Conservation (phyloP, 2,113 vertebrate species). For the Protomyctophum bolini region DNA sequence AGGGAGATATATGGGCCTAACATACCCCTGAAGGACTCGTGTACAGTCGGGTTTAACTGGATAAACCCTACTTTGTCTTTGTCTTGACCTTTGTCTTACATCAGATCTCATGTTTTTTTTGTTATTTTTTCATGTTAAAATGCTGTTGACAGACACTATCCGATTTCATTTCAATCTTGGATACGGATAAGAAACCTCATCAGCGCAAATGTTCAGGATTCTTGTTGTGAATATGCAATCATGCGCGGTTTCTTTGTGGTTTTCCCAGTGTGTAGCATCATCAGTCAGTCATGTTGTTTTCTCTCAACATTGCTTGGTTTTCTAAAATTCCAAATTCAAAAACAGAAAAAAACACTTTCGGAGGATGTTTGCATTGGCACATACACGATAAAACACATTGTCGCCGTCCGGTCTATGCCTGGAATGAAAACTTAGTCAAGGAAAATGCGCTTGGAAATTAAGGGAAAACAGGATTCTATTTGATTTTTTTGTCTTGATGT, state of each 20-base stretch:
- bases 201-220: too few species aligned
- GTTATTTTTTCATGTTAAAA: too few species aligned
- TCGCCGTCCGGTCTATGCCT: slow-evolving; percentile 18
- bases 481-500: slow-evolving; percentile 29
- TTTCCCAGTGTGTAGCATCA: neutral
- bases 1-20: too few species aligned
- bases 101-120: too few species aligned
- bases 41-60: too few species aligned
- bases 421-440: slow-evolving; percentile 33
- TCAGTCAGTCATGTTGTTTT: slow-evolving; percentile 16
- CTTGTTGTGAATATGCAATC: too few species aligned
- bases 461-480: slow-evolving; percentile 41
- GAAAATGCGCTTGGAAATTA: slow-evolving; percentile 3
- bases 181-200: too few species aligned
- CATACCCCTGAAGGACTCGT: too few species aligned
- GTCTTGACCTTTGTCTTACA: too few species aligned
- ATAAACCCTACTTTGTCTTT: too few species aligned
- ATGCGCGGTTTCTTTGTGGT: neutral
- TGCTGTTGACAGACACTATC: too few species aligned
- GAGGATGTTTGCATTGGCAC: slow-evolving; percentile 29
- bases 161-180: too few species aligned
- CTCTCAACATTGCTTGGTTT: neutral
- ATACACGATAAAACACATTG: slow-evolving; percentile 7
- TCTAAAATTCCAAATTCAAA: slow-evolving; percentile 19
- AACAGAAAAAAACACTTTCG: slow-evolving; percentile 11